Evolutionary conservation across 2,797 vertebrate genomes (phyloP), one percentile per base, ranked within the genome.

Genomic region (Enteromius trimaculatus): DNA sequence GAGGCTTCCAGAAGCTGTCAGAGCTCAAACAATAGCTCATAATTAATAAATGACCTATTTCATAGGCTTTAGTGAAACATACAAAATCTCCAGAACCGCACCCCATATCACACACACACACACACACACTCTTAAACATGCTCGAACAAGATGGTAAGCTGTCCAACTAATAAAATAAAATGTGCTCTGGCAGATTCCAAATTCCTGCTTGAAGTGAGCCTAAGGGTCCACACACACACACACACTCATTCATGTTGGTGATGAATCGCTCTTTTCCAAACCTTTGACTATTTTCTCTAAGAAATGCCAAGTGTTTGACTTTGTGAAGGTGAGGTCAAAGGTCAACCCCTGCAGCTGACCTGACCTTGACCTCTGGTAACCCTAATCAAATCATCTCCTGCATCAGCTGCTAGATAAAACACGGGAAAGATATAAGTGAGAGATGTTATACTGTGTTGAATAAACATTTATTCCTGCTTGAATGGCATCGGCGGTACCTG

Each of bases 151-250:
- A 94, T 90, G 88, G 44, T 84, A 84, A 90, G 93, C 90, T 92
- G 91, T 91, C 90, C 91, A 90, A 87, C 92, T 92, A 93, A 93
- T 94, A 93, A 92, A 94, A 92, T 92, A 94, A 93, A 92, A 90
- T 92, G 74, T 93, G 93, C 91, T 92, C 70, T 89, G 86, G 90
- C 93, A 92, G 92, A 94, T 93, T 92, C 93, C 91, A 91, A 93
- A 95, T 95, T 93, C 94, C 92, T 92, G 91, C 89, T 91, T 90
- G 92, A 77, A 78, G 26, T 72, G 44, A 79, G 68, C 82, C 84
- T 80, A 10, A 64, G 82, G 83, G 55, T 16, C 16, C 66, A 64
- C 76, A 70, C 37, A 79, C 68, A 79, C 77, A 76, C 70, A 77
- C 23, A 62, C 39, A 62, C 31, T 19, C 69, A 53, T 13, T 39